These are phyloP conservation scores for Exaiptasia diaphana DNA, from an alignment of 64 coral and sea anemone genomes.

Conservation along the genomic window DNA sequence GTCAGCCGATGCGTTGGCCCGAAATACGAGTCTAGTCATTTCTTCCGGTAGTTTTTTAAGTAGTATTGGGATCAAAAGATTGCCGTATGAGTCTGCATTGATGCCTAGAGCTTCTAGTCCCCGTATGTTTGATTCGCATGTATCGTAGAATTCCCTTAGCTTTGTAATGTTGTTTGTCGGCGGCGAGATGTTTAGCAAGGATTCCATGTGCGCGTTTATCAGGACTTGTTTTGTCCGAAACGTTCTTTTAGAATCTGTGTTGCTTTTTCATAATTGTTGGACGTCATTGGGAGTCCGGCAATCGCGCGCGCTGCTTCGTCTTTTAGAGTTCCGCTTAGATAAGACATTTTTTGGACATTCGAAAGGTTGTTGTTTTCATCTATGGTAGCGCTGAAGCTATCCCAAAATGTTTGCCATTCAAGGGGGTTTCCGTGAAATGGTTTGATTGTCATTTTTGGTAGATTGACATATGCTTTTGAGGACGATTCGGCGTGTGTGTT, in stretches of 20 bases:
- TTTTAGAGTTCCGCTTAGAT: background rate
- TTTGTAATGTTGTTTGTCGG: conserved; percentile 1
- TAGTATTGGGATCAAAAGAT: conserved; percentile 18
- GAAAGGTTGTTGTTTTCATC: background rate
- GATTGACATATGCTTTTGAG: background rate
- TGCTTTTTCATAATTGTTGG: background rate
- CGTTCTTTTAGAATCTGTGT: no score
- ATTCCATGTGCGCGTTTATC: conserved; percentile 37
- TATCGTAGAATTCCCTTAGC: conserved; percentile 34
- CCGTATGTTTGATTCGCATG: conserved; percentile 35
- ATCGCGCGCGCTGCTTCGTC: conserved; percentile 15
- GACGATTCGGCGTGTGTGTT: background rate
- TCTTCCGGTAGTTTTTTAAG: conserved; percentile 39
- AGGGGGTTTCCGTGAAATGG: background rate
- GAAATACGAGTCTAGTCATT: conserved; percentile 10
- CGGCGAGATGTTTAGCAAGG: background rate
- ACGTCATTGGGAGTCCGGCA: background rate
- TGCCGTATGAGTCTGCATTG: conserved; percentile 36
- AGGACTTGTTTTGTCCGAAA: no score
- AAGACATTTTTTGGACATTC: conserved; percentile 17
- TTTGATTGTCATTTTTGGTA: background rate
- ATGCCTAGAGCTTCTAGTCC: conserved; percentile 32
- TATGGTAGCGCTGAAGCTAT: background rate
- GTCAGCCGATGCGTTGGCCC: conserved; percentile 25
- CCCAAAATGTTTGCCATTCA: conserved; percentile 1